Percentiles rank a stretch among this genome's conserved stretches.
These are phyloP conservation scores for Hyles euphorbiae DNA, from an alignment of 1,140 invertebrate genomes.

Conservation along the genomic window DNA sequence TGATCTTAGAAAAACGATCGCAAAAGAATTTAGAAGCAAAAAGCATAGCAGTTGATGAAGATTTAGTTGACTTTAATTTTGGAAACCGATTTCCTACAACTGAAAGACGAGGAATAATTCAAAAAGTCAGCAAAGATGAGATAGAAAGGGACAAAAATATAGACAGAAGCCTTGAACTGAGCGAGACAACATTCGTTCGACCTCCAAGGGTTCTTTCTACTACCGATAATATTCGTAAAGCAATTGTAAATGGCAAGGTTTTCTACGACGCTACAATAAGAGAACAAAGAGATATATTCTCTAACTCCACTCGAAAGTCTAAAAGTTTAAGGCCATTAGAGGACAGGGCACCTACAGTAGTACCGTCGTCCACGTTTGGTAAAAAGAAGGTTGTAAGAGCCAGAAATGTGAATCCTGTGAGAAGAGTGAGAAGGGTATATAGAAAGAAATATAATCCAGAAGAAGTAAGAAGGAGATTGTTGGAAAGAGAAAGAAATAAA, in stretches of 20 bases:
- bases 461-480: slow-evolving; percentile 62
- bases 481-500: slow-evolving; percentile 60
- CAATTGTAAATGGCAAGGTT: slow-evolving; percentile 62
- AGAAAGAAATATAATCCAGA: slow-evolving; percentile 66
- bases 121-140: slow-evolving; percentile 62
- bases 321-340: slow-evolving; percentile 49
- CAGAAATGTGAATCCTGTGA: slow-evolving; percentile 59
- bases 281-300: slow-evolving; percentile 51
- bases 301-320: slow-evolving; percentile 42
- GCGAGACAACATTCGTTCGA: slow-evolving; percentile 60
- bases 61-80: slow-evolving; percentile 55
- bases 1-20: slow-evolving; percentile 60
- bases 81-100: slow-evolving; percentile 52
- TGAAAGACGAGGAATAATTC: slow-evolving; percentile 53
- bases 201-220: slow-evolving; percentile 59
- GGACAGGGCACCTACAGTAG: slow-evolving; percentile 38
- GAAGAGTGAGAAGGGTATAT: slow-evolving; percentile 58
- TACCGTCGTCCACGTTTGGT: slow-evolving; percentile 32
- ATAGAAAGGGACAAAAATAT: slow-evolving; percentile 52
- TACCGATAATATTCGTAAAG: slow-evolving; percentile 60
- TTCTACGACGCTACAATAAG: slow-evolving; percentile 63
- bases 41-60: slow-evolving; percentile 55
- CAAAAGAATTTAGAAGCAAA: slow-evolving; percentile 62
- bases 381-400: slow-evolving; percentile 53
- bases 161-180: slow-evolving; percentile 64